These are phyloP conservation scores for Diuraphis noxia DNA, from an alignment of 1,140 invertebrate genomes.

Conservation along the genomic window DNA sequence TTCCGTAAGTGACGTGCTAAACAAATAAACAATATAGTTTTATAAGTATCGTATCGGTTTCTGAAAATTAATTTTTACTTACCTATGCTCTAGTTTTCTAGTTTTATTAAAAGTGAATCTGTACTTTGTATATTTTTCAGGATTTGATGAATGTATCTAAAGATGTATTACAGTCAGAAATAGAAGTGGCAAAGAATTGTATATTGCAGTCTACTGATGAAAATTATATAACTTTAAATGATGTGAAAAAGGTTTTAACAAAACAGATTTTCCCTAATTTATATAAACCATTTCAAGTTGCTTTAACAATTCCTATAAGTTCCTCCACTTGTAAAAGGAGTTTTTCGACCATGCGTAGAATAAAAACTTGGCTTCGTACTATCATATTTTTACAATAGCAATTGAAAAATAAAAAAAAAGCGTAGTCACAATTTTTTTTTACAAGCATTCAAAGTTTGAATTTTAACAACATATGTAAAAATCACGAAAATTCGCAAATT, in stretches of 20 bases:
- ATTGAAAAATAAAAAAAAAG: no score
- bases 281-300: no score
- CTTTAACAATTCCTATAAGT: background rate
- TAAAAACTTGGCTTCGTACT: no score
- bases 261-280: background rate
- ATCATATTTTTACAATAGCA: no score
- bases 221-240: background rate
- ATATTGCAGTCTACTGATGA: background rate
- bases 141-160: slow-evolving; percentile 6
- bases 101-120: background rate
- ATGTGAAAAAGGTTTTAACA: background rate
- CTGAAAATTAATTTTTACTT: background rate
- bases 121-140: slow-evolving; percentile 4
- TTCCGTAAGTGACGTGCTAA: no score
- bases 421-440: no score
- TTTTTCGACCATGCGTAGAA: background rate
- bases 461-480: no score
- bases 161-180: background rate
- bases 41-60: background rate
- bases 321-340: background rate
- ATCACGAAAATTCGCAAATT: no score
- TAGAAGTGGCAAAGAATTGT: background rate
- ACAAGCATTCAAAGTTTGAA: no score
- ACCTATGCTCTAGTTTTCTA: no score
- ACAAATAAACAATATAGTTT: no score